Percentiles rank a stretch among this genome's conserved stretches.
phyloP scores from a whole-genome alignment of 2,113 vertebrate species.

The Phylloscopus whistleri region DNA sequence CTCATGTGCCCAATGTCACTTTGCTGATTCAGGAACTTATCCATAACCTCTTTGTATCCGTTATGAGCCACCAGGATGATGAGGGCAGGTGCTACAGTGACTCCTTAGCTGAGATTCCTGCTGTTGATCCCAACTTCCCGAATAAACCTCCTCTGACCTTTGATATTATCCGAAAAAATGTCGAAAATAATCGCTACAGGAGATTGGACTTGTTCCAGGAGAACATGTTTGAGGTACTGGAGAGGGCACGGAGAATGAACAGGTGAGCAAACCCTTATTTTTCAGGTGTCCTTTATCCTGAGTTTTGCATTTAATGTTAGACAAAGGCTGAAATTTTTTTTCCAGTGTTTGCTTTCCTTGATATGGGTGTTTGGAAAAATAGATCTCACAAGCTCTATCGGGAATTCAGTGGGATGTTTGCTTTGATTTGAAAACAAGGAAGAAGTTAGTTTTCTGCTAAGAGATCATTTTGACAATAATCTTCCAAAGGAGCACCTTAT shows the following conservation, averaged over 20 bases:
- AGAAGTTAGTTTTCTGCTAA: neutral
- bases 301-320: neutral
- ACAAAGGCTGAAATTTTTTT: neutral
- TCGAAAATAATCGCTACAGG: slow-evolving; percentile 91
- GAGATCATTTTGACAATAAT: neutral
- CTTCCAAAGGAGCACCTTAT: neutral
- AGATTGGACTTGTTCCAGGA: slow-evolving; percentile 97
- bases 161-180: slow-evolving; percentile 91
- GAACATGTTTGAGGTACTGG: slow-evolving; percentile 98
- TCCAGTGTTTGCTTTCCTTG: neutral
- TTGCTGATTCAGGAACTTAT: slow-evolving; percentile 95
- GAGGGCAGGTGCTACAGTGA: slow-evolving; percentile 99
- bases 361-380: neutral
- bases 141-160: slow-evolving; percentile 89
- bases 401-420: neutral
- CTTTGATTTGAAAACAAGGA: neutral
- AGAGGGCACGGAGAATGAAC: slow-evolving; percentile 92
- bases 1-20: slow-evolving; percentile 91
- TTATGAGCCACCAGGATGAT: slow-evolving; percentile 96
- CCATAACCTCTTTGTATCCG: slow-evolving; percentile 96
- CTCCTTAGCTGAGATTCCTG: slow-evolving; percentile 95
- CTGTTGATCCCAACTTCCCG: slow-evolving; percentile 83
- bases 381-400: neutral
- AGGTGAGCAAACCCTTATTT: slow-evolving; percentile 75
- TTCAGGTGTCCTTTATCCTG: neutral